Evolutionary conservation across 2,888 invertebrate genomes (phyloP), one percentile per base, ranked within the genome.

Genomic region (Rotaria magnacalcarata): DNA sequence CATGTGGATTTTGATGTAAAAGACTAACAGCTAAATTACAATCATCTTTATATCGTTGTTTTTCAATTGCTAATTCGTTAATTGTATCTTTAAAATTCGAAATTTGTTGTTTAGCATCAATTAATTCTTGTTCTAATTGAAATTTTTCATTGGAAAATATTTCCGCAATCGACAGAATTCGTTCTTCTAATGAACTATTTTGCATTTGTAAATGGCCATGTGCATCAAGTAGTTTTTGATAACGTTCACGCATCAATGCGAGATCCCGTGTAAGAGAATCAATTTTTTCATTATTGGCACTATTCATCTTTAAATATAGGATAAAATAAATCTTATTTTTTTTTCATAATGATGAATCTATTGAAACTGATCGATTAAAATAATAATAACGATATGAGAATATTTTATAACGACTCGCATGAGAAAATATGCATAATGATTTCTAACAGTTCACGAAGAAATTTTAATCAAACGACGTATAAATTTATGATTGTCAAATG

Each of bases 11-110:
- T 80, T n/a, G 43, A 80, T 80, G 80, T 80, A 80, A 47, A 47
- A 80, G 47, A n/a, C 80, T 7, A 47, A 80, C 80, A 47, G 80
- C 80, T 80, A 80, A 5, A 80, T 80, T 80, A 80, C 80, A 80
- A 47, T 80, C 80, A 80, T 80, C n/a, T 80, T 80, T 80, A 47
- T 47, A 47, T 80, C 80, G 43, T 80, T 47, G 47, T 80, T 80
- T 80, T 80, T 80, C 80, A 11, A n/a, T 24, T 80, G 47, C 47
- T n/a, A 80, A n/a, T 19, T 80, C 80, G 47, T 80, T 24, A 5
- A 80, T 6, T 80, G 80, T 47, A 47, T 43, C 80, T 80, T 80
- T 10, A n/a, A 80, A 80, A 24, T 47, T 2, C 5, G 16, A 4
- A 80, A 80, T 47, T 80, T 80, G 3, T n/a, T 80, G 21, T 47